Evolutionary conservation across 1,140 invertebrate species (phyloP).

Genomic region (Laupala kohalensis): DNA sequence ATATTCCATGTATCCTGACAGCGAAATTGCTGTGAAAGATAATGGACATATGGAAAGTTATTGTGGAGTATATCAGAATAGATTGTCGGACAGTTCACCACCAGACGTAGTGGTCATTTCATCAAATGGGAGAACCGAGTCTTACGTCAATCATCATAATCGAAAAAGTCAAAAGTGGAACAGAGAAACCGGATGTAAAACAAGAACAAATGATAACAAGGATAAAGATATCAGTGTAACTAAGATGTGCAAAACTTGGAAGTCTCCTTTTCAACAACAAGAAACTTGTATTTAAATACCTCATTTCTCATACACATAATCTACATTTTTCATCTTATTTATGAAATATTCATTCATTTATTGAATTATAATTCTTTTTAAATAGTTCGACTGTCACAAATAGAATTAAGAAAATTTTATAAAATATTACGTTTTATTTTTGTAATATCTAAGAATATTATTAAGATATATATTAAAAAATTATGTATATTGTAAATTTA

Average conservation of each 20-base stretch:
- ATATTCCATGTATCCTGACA: not conserved
- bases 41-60: not conserved
- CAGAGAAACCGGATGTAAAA: not conserved
- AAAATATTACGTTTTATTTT: too few relatives aligned
- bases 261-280: not conserved
- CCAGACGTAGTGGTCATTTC: not conserved
- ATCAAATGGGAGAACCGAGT: not conserved
- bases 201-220: not conserved
- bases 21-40: not conserved
- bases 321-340: too few relatives aligned
- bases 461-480: too few relatives aligned
- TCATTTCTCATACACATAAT: too few relatives aligned
- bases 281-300: not conserved
- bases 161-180: not conserved
- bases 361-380: too few relatives aligned
- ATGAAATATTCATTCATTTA: too few relatives aligned
- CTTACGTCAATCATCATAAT: not conserved
- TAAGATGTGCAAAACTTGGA: not conserved
- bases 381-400: too few relatives aligned
- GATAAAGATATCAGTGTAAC: not conserved
- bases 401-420: too few relatives aligned
- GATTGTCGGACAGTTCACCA: not conserved
- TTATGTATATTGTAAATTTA: too few relatives aligned
- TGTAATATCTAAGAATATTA: too few relatives aligned
- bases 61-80: not conserved